phyloP scores from a whole-genome alignment of 2,888 invertebrate genomes.

The Eupithecia subumbrata region DNA sequence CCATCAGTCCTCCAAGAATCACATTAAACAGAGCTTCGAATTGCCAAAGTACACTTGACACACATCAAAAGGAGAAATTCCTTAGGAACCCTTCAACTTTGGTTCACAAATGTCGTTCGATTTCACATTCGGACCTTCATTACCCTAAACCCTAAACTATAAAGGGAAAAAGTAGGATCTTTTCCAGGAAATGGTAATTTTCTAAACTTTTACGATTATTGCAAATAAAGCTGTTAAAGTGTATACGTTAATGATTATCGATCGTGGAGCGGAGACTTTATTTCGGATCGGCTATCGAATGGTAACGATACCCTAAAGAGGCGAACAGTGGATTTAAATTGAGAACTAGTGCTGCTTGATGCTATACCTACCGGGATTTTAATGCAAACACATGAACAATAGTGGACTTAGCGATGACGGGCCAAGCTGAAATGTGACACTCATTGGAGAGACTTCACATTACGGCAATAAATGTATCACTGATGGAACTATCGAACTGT shows the following conservation, averaged over 20 bases:
- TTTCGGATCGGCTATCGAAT: background rate
- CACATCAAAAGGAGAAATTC: constrained; percentile 42
- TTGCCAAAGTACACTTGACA: constrained; percentile 38
- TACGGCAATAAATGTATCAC: background rate
- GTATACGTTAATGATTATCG: constrained; percentile 33
- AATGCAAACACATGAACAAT: background rate
- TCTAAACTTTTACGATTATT: constrained; percentile 51
- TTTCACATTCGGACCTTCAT: constrained; percentile 50
- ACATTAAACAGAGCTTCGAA: background rate
- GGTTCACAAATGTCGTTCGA: constrained; percentile 50
- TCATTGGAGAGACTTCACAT: background rate
- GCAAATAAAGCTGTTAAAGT: constrained; percentile 45
- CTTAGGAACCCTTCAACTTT: constrained; percentile 49
- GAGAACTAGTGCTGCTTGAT: background rate
- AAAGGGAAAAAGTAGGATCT: constrained; percentile 49
- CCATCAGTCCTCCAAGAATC: constrained; percentile 9
- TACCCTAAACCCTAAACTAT: constrained; percentile 50
- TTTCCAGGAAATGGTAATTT: constrained; percentile 45
- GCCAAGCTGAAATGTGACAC: background rate
- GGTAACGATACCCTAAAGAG: background rate
- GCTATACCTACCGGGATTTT: background rate
- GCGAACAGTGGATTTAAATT: background rate
- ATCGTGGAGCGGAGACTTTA: background rate
- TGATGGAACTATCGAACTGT: too few species aligned
- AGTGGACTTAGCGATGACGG: background rate